phyloP scores from a whole-genome alignment of 2,888 invertebrate species.

The Ceriagrion tenellum region DNA sequence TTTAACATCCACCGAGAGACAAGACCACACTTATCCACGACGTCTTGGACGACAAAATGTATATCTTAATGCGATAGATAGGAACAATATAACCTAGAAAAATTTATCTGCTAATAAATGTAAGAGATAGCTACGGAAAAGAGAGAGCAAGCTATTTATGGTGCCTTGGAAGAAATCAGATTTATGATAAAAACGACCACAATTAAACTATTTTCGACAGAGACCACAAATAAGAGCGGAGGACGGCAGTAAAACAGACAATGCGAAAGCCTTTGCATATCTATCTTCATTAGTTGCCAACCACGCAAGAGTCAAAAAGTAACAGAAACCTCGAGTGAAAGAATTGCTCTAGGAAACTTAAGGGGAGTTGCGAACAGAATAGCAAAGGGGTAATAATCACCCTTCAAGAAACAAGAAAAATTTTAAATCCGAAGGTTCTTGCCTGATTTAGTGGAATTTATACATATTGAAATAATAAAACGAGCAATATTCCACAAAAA shows the following conservation, averaged over 20 bases:
- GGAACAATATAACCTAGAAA: not conserved
- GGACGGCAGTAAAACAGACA: not conserved
- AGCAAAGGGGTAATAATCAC: too few relatives aligned
- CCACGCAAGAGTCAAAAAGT: too few relatives aligned
- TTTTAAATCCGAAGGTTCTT: too few relatives aligned
- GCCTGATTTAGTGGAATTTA: too few relatives aligned
- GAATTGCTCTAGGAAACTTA: too few relatives aligned
- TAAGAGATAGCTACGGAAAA: not conserved
- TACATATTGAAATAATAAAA: too few relatives aligned
- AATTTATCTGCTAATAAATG: not conserved
- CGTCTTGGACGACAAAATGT: not conserved
- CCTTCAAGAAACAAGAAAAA: too few relatives aligned
- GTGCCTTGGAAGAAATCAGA: not conserved
- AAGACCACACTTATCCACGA: not conserved
- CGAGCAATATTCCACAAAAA: too few relatives aligned
- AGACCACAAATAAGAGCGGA: not conserved
- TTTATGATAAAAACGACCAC: not conserved
- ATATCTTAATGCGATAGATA: not conserved
- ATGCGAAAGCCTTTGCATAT: not conserved
- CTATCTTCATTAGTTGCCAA: not conserved
- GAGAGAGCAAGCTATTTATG: not conserved
- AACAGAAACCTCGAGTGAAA: too few relatives aligned
- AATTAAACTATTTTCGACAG: not conserved
- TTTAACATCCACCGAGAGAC: not conserved
- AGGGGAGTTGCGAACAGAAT: too few relatives aligned